These are phyloP conservation scores for Oegoconia quadripuncta DNA, from an alignment of 2,888 invertebrate genomes.

Conservation along the genomic window DNA sequence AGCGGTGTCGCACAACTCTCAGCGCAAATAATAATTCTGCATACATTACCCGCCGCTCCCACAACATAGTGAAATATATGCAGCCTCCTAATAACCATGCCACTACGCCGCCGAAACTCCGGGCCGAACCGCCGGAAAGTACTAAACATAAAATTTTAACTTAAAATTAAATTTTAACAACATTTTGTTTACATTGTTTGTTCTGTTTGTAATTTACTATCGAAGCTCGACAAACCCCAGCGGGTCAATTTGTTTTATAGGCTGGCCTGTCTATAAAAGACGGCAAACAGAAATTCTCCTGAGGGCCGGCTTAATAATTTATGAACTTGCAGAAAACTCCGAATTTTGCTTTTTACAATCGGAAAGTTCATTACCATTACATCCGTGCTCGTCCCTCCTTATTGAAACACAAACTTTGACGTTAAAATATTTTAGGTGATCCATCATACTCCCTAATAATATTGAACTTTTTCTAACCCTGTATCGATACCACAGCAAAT, in stretches of 20 bases:
- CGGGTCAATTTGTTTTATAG: conserved; percentile 56
- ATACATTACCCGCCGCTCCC: conserved; percentile 20
- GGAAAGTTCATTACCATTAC: conserved; percentile 13
- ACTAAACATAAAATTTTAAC: conserved; percentile 3
- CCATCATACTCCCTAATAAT: conserved; percentile 4
- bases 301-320: conserved; percentile 48
- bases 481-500: too few species aligned
- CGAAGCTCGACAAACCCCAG: conserved; percentile 44
- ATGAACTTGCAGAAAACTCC: conserved; percentile 40
- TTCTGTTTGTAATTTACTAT: conserved; percentile 45
- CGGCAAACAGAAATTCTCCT: conserved; percentile 48
- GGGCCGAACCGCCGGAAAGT: not conserved
- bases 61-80: conserved; percentile 6
- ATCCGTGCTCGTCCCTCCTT: conserved; percentile 1
- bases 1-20: conserved; percentile 5
- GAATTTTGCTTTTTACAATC: conserved; percentile 16
- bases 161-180: conserved; percentile 1
- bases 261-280: conserved; percentile 55
- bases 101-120: not conserved
- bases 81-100: not conserved
- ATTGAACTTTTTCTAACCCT: too few species aligned
- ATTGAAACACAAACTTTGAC: conserved; percentile 1
- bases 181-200: conserved; percentile 28
- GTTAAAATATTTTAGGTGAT: conserved; percentile 1
- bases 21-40: conserved; percentile 28